Conservation (phyloP, 64 coral and sea anemone species). For the Pocillopora damicornis region DNA sequence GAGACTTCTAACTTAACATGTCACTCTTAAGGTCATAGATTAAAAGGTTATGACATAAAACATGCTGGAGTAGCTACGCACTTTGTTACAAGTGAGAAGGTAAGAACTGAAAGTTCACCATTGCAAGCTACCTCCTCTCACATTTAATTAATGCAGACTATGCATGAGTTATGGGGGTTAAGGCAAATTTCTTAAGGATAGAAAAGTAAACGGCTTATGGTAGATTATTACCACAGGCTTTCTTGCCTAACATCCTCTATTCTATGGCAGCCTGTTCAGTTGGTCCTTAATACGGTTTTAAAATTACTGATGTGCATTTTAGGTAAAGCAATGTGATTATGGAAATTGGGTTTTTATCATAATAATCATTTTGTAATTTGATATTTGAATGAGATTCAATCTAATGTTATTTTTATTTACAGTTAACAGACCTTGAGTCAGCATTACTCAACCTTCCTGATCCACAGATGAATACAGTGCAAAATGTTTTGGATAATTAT, state of each 20-base stretch:
- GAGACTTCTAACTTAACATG: neutral
- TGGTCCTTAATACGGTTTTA: too few relatives aligned
- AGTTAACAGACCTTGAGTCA: slow-evolving; percentile 57
- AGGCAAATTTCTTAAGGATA: too few relatives aligned
- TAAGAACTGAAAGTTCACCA: neutral
- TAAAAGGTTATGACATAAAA: slow-evolving; percentile 92
- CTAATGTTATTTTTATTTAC: neutral
- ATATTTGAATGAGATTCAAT: neutral
- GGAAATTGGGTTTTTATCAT: neutral
- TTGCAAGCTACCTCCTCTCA: too few relatives aligned
- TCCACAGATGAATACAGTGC: slow-evolving; percentile 30
- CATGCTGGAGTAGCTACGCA: slow-evolving; percentile 97
- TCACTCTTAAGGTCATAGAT: slow-evolving; percentile 66
- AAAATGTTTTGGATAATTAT: slow-evolving; percentile 50
- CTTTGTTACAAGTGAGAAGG: slow-evolving; percentile 90
- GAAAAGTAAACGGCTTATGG: too few relatives aligned
- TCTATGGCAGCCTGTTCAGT: too few relatives aligned
- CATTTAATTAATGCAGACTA: too few relatives aligned
- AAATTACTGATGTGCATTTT: too few relatives aligned
- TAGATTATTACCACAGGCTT: too few relatives aligned
- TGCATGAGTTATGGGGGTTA: too few relatives aligned
- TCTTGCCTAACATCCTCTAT: too few relatives aligned
- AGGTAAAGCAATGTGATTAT: too few relatives aligned
- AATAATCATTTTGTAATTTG: neutral
- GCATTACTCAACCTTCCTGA: slow-evolving; percentile 34